Conservation (phyloP, 1,140 invertebrate genomes). For the Theocolax elegans region DNA sequence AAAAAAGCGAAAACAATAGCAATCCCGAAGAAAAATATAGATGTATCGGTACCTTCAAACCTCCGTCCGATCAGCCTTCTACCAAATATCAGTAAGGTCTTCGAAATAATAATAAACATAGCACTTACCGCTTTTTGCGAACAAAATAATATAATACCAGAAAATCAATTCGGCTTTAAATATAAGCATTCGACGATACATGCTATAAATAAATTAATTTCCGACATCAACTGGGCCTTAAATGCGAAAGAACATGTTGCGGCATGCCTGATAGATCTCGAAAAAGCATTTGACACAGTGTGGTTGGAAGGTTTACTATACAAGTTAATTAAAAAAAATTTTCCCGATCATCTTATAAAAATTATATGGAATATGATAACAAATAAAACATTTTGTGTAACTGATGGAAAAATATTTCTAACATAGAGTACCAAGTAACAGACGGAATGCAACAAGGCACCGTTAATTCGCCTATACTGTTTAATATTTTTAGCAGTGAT, state of each 20-base stretch:
- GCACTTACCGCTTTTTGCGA: background rate
- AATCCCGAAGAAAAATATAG: background rate
- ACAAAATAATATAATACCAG: slow-evolving; percentile 11
- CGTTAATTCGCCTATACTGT: slow-evolving; percentile 9
- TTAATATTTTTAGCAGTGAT: background rate
- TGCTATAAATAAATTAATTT: slow-evolving; percentile 37
- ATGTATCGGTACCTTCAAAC: background rate
- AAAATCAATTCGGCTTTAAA: slow-evolving; percentile 36
- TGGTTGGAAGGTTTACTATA: background rate
- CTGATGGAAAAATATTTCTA: too few relatives aligned
- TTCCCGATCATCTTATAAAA: too few relatives aligned
- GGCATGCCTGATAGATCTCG: background rate
- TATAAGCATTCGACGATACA: slow-evolving; percentile 35
- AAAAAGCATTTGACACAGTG: background rate
- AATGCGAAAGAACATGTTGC: background rate
- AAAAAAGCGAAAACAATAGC: background rate
- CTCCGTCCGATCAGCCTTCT: background rate
- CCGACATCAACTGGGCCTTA: slow-evolving; percentile 9
- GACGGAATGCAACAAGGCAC: slow-evolving; percentile 27
- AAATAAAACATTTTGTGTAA: too few relatives aligned
- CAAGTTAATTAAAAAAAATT: background rate
- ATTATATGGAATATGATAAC: too few relatives aligned
- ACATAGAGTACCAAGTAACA: too few relatives aligned
- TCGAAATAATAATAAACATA: background rate
- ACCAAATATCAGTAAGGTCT: slow-evolving; percentile 4